Evolutionary conservation across 2,797 vertebrate genomes (phyloP).

Genomic region (Pangasius macronema): DNA sequence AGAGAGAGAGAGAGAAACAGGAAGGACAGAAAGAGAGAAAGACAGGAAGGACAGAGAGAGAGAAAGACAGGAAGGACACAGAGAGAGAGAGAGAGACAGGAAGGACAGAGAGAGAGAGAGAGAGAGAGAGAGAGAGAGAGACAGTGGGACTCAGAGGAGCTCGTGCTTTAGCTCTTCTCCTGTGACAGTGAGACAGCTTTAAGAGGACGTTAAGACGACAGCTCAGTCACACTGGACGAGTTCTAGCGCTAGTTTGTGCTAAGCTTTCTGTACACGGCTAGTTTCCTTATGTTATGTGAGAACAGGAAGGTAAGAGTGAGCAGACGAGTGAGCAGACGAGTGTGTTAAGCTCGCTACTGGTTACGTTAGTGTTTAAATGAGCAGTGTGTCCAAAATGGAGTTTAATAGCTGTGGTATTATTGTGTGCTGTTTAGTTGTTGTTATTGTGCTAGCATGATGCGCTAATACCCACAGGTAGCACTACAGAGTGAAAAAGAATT

Average conservation of each 20-base stretch:
- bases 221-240: background rate
- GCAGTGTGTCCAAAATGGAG: background rate
- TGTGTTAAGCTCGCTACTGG: background rate
- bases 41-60: no score
- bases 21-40: background rate
- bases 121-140: constrained; percentile 9
- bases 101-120: constrained; percentile 20
- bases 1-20: constrained; percentile 18
- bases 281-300: background rate
- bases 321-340: background rate
- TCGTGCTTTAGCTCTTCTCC: constrained; percentile 27
- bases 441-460: background rate
- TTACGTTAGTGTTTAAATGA: background rate
- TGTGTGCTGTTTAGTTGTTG: background rate
- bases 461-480: background rate
- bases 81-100: background rate
- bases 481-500: background rate
- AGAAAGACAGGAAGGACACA: constrained; percentile 25
- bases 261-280: background rate
- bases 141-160: background rate
- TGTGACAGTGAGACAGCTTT: background rate
- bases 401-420: background rate
- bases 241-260: background rate
- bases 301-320: background rate
- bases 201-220: background rate